phyloP scores from a whole-genome alignment of 2,888 invertebrate genomes.

The Drosophila mettleri region DNA sequence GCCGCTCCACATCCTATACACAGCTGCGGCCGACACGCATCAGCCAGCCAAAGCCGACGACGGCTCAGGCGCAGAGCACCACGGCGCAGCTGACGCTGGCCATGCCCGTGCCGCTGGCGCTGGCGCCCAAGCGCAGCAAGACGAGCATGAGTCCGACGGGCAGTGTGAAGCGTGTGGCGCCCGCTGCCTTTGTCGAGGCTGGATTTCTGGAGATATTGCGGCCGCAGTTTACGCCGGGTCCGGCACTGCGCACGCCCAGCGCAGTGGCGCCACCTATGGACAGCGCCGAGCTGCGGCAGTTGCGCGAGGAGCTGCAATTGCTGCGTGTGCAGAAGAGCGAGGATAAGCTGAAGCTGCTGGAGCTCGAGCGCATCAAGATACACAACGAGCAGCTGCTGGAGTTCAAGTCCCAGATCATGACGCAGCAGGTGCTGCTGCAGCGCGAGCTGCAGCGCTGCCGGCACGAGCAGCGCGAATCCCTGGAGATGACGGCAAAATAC shows the following conservation, averaged over 20 bases:
- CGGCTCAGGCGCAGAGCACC: conserved; percentile 64
- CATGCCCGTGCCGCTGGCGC: conserved; percentile 65
- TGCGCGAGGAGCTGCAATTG: conserved; percentile 94
- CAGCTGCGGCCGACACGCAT: conserved; percentile 62
- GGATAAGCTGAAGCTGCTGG: conserved; percentile 95
- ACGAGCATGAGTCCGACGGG: conserved; percentile 84
- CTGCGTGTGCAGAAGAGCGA: conserved; percentile 93
- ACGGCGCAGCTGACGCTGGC: conserved; percentile 66
- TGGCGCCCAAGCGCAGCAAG: conserved; percentile 81
- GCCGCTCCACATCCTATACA: conserved; percentile 84
- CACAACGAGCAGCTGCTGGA: conserved; percentile 96
- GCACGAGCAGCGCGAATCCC: conserved; percentile 94
- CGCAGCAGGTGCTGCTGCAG: conserved; percentile 93
- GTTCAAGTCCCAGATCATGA: conserved; percentile 97
- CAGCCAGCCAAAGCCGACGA: conserved; percentile 68
- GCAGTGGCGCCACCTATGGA: conserved; percentile 50
- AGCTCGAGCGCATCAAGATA: conserved; percentile 94
- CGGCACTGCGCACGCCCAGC: conserved; percentile 89
- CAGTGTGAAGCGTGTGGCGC: conserved; percentile 86
- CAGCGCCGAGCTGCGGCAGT: conserved; percentile 60
- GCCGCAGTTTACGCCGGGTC: conserved; percentile 94
- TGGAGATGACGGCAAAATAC: conserved; percentile 92
- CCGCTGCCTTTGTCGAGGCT: conserved; percentile 94
- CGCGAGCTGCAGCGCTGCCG: conserved; percentile 93
- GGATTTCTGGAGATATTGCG: conserved; percentile 95